Conservation (phyloP, 2,113 vertebrate genomes). For the Ceratotherium simum region DNA sequence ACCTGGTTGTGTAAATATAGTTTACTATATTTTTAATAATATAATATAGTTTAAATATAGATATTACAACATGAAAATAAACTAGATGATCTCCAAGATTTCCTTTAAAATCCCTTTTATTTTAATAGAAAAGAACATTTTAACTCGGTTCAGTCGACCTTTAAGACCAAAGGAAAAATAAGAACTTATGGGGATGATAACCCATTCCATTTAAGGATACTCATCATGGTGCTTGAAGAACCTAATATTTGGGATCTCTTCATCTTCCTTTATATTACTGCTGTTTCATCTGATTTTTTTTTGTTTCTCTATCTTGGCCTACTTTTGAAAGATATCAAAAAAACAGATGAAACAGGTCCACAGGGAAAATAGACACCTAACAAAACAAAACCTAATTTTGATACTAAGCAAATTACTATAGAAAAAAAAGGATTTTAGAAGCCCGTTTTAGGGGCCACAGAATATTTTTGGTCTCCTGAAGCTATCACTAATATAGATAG, state of each 20-base stretch:
- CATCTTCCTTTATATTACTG: background rate
- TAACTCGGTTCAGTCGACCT: background rate
- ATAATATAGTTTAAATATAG: background rate
- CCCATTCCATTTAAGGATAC: background rate
- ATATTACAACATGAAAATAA: background rate
- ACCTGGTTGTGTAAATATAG: background rate
- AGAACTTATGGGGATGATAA: background rate
- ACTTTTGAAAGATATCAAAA: background rate
- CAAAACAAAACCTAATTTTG: slow-evolving; percentile 47
- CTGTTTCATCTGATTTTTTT: background rate
- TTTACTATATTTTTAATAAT: too few species aligned
- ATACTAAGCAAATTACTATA: background rate
- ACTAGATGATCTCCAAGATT: background rate
- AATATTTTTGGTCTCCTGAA: background rate
- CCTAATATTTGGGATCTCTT: background rate
- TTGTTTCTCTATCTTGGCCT: slow-evolving; percentile 19
- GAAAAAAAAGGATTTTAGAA: background rate
- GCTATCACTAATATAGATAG: background rate
- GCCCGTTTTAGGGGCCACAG: background rate
- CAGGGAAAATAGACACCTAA: background rate
- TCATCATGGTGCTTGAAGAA: background rate
- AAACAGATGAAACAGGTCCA: background rate
- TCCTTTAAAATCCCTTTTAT: slow-evolving; percentile 1
- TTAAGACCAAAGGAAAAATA: background rate
- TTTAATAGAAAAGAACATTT: slow-evolving; percentile 14